phyloP scores from a whole-genome alignment of 2,113 vertebrate genomes.

The Alces alces region DNA sequence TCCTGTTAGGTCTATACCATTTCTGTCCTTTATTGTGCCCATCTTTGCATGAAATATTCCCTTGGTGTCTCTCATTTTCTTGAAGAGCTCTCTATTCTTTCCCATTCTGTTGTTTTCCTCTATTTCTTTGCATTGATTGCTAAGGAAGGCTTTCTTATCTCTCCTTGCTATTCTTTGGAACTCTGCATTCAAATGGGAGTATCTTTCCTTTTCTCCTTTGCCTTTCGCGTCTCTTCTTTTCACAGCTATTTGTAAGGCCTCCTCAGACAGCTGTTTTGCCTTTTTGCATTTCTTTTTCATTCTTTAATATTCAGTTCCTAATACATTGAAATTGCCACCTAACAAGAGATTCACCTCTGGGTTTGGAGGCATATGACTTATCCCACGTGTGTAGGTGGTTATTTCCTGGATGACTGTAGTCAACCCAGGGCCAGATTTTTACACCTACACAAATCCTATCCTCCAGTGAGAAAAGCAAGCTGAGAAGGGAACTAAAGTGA shows the following conservation, averaged over 20 bases:
- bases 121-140: background rate
- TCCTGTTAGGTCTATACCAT: background rate
- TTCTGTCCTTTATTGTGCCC: background rate
- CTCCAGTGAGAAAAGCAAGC: background rate
- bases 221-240: background rate
- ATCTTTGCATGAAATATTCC: background rate
- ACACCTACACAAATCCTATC: background rate
- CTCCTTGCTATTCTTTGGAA: background rate
- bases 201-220: background rate
- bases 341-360: background rate
- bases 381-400: background rate
- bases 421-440: background rate
- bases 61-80: background rate
- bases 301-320: background rate
- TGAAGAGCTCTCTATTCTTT: background rate
- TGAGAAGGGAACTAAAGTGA: background rate
- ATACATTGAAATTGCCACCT: background rate
- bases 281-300: background rate
- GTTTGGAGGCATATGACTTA: background rate
- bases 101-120: background rate
- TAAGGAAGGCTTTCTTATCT: background rate
- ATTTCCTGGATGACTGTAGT: slow-evolving; percentile 1
- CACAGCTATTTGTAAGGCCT: background rate
- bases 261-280: background rate
- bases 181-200: background rate